Percentiles rank a stretch among this genome's conserved stretches.
phyloP scores from a whole-genome alignment of 2,797 vertebrate genomes.

The Danio kyathit region DNA sequence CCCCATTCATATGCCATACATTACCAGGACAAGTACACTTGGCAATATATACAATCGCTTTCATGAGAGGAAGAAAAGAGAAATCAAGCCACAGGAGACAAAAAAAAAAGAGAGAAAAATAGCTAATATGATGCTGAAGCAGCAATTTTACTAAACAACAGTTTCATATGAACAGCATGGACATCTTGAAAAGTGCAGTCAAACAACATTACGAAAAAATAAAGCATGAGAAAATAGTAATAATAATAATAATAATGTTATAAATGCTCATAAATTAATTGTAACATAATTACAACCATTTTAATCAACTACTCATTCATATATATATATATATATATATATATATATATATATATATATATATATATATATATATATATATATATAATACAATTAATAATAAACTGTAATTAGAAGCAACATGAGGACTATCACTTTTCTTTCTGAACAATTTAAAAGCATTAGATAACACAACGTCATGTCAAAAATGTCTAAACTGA shows the following conservation, averaged over 20 bases:
- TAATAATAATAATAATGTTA: neutral
- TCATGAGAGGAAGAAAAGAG: conserved; percentile 37
- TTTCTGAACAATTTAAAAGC: neutral
- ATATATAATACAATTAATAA: neutral
- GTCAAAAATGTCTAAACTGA: neutral
- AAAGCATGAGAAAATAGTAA: neutral
- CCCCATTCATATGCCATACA: conserved; percentile 29
- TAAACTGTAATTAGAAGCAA: neutral
- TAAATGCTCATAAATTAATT: neutral
- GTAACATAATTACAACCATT: neutral
- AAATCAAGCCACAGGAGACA: conserved; percentile 3
- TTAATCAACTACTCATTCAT: too few relatives aligned
- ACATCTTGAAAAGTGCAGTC: conserved; percentile 2
- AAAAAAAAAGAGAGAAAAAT: conserved; percentile 31
- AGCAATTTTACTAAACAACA: conserved; percentile 39
- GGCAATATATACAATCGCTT: conserved; percentile 22
- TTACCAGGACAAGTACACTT: conserved; percentile 49
- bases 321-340: too few relatives aligned
- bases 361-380: too few relatives aligned
- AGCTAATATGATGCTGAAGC: conserved; percentile 38
- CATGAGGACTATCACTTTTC: neutral
- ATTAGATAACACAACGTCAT: neutral
- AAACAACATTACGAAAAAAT: neutral
- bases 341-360: too few relatives aligned
- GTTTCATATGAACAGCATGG: conserved; percentile 29